Conservation (phyloP, 2,797 vertebrate genomes). For the Diceros bicornis region DNA sequence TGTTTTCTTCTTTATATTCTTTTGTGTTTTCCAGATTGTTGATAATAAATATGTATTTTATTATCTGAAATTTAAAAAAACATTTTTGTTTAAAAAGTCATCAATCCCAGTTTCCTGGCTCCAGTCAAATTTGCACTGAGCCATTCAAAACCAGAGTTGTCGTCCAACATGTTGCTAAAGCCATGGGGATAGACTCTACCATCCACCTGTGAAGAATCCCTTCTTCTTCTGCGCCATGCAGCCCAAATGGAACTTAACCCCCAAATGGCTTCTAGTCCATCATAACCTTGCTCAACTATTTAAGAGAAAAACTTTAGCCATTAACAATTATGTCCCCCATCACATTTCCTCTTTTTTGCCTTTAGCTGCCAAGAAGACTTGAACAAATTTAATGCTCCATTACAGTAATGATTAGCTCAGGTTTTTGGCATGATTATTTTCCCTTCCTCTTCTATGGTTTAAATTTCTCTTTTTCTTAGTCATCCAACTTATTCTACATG, state of each 20-base stretch:
- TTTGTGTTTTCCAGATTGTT: conserved; percentile 34
- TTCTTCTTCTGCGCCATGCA: neutral
- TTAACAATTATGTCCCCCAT: conserved; percentile 47
- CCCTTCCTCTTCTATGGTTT: conserved; percentile 64
- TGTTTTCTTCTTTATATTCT: conserved; percentile 54
- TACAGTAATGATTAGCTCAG: conserved; percentile 72
- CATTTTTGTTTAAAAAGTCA: conserved; percentile 14
- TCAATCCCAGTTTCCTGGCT: neutral
- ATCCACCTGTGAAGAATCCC: neutral
- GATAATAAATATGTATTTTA: neutral
- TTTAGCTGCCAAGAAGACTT: conserved; percentile 73
- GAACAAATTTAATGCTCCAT: conserved; percentile 79
- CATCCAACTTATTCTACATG: conserved; percentile 30
- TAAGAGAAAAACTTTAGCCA: conserved; percentile 43
- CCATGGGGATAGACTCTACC: neutral
- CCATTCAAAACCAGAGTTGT: neutral
- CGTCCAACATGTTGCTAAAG: neutral
- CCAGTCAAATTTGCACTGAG: conserved; percentile 7
- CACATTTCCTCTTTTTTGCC: conserved; percentile 53
- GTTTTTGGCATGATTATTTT: conserved; percentile 68
- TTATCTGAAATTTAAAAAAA: neutral
- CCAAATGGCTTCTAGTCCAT: neutral
- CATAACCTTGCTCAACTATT: conserved; percentile 45
- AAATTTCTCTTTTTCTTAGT: conserved; percentile 73
- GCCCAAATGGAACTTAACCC: neutral